phyloP scores from a whole-genome alignment of 2,113 vertebrate genomes.

The Oxygymnocypris stewartii region DNA sequence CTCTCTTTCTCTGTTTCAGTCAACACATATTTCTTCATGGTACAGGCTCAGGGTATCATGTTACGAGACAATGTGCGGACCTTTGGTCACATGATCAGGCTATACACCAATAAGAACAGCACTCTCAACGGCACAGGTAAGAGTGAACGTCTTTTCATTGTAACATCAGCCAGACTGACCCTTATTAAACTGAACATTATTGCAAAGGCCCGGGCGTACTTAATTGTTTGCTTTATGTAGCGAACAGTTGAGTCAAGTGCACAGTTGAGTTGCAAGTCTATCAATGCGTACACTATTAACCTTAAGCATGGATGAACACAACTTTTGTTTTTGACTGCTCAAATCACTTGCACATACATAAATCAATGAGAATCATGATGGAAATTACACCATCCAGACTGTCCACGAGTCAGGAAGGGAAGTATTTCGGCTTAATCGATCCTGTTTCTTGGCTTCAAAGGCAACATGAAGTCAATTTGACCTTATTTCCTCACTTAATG shows the following conservation, averaged over 20 bases:
- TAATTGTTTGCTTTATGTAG: neutral
- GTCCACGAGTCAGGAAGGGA: neutral
- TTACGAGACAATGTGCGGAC: conserved; percentile 94
- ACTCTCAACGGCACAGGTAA: conserved; percentile 94
- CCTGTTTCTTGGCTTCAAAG: neutral
- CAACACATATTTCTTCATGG: conserved; percentile 97
- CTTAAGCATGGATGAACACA: neutral
- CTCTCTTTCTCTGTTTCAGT: conserved; percentile 70
- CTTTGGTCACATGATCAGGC: conserved; percentile 92
- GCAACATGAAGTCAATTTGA: neutral
- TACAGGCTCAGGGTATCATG: conserved; percentile 97
- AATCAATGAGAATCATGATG: neutral
- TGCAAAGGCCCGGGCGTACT: neutral
- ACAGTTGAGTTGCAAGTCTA: neutral
- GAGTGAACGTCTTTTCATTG: conserved; percentile 51
- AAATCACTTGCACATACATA: neutral
- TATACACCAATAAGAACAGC: conserved; percentile 93
- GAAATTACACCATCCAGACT: neutral
- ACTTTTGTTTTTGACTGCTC: neutral
- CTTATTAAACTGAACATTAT: neutral
- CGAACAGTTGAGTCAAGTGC: neutral
- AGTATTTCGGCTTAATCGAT: neutral
- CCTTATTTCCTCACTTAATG: neutral
- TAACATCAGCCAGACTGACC: neutral
- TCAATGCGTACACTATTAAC: neutral